Evolutionary conservation across 2,113 vertebrate species (phyloP).

Genomic region (Psettodes erumei): DNA sequence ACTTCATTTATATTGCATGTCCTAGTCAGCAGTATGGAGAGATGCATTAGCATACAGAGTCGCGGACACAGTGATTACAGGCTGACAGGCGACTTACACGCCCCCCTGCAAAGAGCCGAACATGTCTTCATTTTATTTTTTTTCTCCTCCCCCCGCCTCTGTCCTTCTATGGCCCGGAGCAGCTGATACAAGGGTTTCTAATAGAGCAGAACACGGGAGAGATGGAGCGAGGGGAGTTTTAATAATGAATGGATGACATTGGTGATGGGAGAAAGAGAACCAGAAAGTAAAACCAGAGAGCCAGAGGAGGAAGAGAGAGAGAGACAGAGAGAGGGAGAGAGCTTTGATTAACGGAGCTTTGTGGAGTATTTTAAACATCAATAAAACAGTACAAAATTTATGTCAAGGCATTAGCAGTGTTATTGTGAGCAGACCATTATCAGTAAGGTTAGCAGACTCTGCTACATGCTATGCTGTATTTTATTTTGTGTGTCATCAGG

Average conservation of each 20-base stretch:
- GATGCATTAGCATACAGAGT: slow-evolving; percentile 87
- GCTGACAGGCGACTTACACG: slow-evolving; percentile 93
- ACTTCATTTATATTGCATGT: slow-evolving; percentile 84
- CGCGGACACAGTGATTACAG: slow-evolving; percentile 95
- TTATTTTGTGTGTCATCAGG: not conserved
- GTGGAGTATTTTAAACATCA: slow-evolving; percentile 52
- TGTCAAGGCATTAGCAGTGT: slow-evolving; percentile 22
- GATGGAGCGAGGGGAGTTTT: slow-evolving; percentile 87
- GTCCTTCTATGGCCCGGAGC: slow-evolving; percentile 79
- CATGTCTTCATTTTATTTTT: slow-evolving; percentile 78
- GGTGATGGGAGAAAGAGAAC: slow-evolving; percentile 59
- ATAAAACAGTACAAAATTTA: slow-evolving; percentile 24
- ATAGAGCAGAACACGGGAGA: slow-evolving; percentile 89
- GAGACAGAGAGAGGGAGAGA: slow-evolving; percentile 35
- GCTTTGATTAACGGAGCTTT: slow-evolving; percentile 62
- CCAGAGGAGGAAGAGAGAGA: too few species aligned
- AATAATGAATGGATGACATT: slow-evolving; percentile 88
- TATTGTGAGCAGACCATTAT: slow-evolving; percentile 9
- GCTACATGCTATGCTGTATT: not conserved
- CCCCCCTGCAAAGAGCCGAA: slow-evolving; percentile 87
- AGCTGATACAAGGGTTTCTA: slow-evolving; percentile 91
- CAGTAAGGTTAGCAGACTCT: not conserved
- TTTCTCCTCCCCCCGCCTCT: slow-evolving; percentile 53
- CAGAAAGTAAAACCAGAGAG: slow-evolving; percentile 31
- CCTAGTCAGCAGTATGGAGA: slow-evolving; percentile 79